Evolutionary conservation across 2,888 invertebrate species (phyloP), one percentile per base, ranked within the genome.

Genomic region (Macrophya annulata): DNA sequence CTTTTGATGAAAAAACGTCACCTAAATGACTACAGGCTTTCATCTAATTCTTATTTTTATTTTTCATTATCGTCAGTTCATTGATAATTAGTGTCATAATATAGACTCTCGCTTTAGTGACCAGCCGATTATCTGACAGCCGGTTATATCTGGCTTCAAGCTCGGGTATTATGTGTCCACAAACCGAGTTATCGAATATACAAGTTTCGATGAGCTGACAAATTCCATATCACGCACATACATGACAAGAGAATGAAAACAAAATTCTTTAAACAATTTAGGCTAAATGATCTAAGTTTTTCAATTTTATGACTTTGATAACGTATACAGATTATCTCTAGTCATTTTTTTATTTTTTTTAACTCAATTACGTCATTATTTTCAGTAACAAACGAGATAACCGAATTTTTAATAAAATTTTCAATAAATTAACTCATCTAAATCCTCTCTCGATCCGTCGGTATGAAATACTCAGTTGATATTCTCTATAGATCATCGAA

Each of bases 61-160:
- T 55, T 55, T 12, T 12, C 62, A 62, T 12, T 25, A 62, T 10
- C 62, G 25, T 10, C 25, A 21, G 25, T 25, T 21, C 2, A 21
- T 21, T 62, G 25, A 62, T 62, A 62, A 62, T 62, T 62, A 62
- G 3, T 12, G 21, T 3, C 62, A 25, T 62, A 25, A 48, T 12
- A 48, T 31, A 62, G 62, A 25, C 25, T 12, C 62, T 25, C 12
- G 31, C 31, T 62, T 12, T 25, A 62, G n/a, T 25, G 25, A 10
- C 21, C 62, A 21, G 25, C 21, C 62, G 62, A 62, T 62, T 62
- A 62, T 62, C 21, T 25, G 62, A 62, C 62, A 62, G 62, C 62
- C 62, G 25, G 62, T 62, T 62, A 25, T 25, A 62, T 62, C 62
- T 25, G 25, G 25, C 12, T 25, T 12, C 62, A 9, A 10, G 25